Percentiles rank a stretch among this genome's conserved stretches.
Conservation (phyloP, 1,140 invertebrate species). For the Luehdorfia chinensis region DNA sequence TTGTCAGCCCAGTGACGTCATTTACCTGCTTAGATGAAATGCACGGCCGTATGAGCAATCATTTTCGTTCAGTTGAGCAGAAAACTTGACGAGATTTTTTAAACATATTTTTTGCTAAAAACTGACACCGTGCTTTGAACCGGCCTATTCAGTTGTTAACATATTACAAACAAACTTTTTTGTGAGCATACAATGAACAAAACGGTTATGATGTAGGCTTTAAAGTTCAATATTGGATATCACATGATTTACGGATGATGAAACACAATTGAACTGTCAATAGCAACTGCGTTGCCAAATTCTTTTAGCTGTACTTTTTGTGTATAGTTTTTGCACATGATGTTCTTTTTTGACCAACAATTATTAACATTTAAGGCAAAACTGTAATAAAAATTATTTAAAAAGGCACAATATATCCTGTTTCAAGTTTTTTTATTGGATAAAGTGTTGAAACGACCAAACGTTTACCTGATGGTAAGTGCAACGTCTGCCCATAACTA, state of each 20-base stretch:
- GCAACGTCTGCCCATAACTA: too few species aligned
- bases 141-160: slow-evolving; percentile 55
- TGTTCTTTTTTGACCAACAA: too few species aligned
- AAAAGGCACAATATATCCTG: too few species aligned
- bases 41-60: slow-evolving; percentile 42
- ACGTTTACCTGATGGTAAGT: too few species aligned
- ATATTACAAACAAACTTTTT: slow-evolving; percentile 26
- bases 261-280: neutral
- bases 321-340: too few species aligned
- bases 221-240: neutral
- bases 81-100: slow-evolving; percentile 50
- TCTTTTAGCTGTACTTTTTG: neutral
- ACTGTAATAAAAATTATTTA: neutral
- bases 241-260: neutral
- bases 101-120: slow-evolving; percentile 44
- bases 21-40: slow-evolving; percentile 27
- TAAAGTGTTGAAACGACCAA: too few species aligned
- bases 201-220: neutral
- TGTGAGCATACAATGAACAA: slow-evolving; percentile 19
- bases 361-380: neutral
- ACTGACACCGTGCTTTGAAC: slow-evolving; percentile 53
- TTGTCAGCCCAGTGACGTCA: slow-evolving; percentile 13
- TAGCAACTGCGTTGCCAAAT: neutral
- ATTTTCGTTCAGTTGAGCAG: slow-evolving; percentile 60
- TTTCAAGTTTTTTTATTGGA: too few species aligned